Evolutionary conservation across 2,888 invertebrate species (phyloP).

Genomic region (Eilema griseolum): DNA sequence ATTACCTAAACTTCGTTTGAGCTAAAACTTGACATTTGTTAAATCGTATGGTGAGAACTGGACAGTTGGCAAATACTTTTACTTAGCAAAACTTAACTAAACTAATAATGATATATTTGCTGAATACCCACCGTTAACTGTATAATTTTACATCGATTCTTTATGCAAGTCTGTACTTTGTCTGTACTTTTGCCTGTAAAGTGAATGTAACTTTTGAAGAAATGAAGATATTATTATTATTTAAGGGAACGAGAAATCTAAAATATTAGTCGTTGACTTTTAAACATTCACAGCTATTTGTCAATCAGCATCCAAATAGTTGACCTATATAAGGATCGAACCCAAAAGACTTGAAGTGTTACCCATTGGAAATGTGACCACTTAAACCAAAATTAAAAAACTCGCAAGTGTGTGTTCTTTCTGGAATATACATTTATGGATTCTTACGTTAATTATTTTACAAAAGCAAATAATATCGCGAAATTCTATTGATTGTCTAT

Average conservation of each 20-base stretch:
- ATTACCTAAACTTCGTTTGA: not conserved
- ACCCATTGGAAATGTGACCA: not conserved
- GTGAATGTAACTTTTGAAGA: too few species aligned
- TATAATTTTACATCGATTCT: not conserved
- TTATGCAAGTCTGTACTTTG: too few species aligned
- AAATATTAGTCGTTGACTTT: not conserved
- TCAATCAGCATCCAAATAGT: not conserved
- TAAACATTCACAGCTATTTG: not conserved
- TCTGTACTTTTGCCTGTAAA: too few species aligned
- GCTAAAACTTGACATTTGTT: not conserved
- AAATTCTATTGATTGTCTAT: not conserved
- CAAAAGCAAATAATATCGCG: not conserved
- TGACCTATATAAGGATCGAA: not conserved
- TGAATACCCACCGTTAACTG: not conserved
- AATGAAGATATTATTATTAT: too few species aligned
- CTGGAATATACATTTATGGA: not conserved
- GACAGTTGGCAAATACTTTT: not conserved
- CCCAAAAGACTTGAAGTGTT: not conserved
- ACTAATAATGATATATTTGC: not conserved
- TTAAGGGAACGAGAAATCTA: too few species aligned
- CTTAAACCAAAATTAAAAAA: not conserved
- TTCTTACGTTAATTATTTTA: not conserved
- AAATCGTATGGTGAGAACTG: not conserved
- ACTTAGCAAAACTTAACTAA: not conserved
- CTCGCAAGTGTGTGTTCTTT: not conserved